Percentiles rank a stretch among this genome's conserved stretches.
phyloP scores from a whole-genome alignment of 2,888 invertebrate species.

The Cheilosia scutellata region DNA sequence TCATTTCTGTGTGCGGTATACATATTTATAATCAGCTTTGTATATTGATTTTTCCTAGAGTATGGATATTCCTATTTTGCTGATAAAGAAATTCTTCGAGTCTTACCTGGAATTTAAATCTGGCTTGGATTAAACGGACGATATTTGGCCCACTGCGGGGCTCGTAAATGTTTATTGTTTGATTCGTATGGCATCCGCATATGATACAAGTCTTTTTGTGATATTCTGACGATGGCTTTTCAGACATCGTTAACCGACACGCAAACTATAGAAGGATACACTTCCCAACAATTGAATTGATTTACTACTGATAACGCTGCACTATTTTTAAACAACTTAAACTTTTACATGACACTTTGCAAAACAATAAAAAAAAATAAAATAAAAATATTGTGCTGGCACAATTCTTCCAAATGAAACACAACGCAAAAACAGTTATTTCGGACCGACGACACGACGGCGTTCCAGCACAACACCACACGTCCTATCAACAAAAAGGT shows the following conservation, averaged over 20 bases:
- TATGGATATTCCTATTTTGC: slow-evolving; percentile 23
- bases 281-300: background rate
- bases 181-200: slow-evolving; percentile 83
- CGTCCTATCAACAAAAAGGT: slow-evolving; percentile 54
- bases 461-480: slow-evolving; percentile 31
- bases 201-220: slow-evolving; percentile 84
- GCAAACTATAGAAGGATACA: background rate
- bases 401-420: background rate
- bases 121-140: slow-evolving; percentile 83
- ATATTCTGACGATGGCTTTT: slow-evolving; percentile 80
- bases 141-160: slow-evolving; percentile 84
- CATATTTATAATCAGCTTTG: slow-evolving; percentile 57
- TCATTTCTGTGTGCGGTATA: slow-evolving; percentile 77
- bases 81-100: background rate
- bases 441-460: slow-evolving; percentile 38
- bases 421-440: slow-evolving; percentile 51
- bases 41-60: slow-evolving; percentile 72
- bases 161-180: slow-evolving; percentile 83
- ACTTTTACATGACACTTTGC: slow-evolving; percentile 5
- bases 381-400: slow-evolving; percentile 6
- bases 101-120: slow-evolving; percentile 84
- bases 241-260: slow-evolving; percentile 76
- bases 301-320: slow-evolving; percentile 8
- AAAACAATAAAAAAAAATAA: slow-evolving; percentile 8
- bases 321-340: slow-evolving; percentile 8